Percentiles rank a stretch among this genome's conserved stretches.
phyloP scores from a whole-genome alignment of 2,113 vertebrate species.

The Spea bombifrons region DNA sequence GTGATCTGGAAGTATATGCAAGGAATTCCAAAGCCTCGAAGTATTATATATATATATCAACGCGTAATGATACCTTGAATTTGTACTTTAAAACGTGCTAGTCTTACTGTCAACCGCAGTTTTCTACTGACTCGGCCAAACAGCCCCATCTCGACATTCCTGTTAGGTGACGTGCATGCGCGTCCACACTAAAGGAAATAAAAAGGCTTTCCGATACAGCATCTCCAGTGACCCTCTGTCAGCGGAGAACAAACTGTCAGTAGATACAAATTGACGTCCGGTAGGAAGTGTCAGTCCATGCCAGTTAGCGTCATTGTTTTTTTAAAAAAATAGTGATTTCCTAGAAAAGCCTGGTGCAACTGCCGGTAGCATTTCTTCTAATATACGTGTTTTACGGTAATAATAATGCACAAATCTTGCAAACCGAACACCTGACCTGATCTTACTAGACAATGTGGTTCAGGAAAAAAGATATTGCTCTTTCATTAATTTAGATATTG shows the following conservation, averaged over 20 bases:
- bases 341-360: background rate
- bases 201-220: slow-evolving; percentile 2
- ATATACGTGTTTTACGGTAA: background rate
- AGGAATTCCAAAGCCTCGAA: no score
- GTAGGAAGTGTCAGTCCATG: slow-evolving; percentile 9
- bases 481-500: no score
- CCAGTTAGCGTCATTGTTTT: slow-evolving; percentile 12
- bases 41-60: no score
- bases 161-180: background rate
- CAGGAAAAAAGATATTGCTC: no score
- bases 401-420: no score
- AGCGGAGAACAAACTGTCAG: background rate
- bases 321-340: background rate
- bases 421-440: no score
- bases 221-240: background rate
- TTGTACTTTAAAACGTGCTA: background rate
- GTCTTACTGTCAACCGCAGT: background rate
- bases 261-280: slow-evolving; percentile 10
- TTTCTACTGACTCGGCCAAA: background rate
- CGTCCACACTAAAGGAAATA: background rate
- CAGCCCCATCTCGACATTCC: background rate
- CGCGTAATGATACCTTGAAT: no score
- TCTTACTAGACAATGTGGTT: no score
- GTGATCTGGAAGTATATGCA: no score
- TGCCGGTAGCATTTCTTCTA: background rate